Evolutionary conservation across 1,140 invertebrate genomes (phyloP).

Genomic region (Zeugodacus cucurbitae): DNA sequence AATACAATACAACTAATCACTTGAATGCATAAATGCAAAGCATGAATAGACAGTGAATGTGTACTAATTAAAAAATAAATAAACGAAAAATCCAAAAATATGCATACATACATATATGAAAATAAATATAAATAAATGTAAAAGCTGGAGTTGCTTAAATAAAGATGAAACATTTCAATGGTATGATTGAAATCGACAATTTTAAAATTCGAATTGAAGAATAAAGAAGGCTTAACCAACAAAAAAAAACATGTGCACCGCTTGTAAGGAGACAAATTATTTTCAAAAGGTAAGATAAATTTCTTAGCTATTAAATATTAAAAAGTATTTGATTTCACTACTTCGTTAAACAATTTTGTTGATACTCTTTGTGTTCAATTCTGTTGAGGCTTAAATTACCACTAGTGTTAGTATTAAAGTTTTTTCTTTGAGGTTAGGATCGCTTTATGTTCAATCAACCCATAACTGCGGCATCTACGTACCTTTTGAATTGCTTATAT

Average conservation of each 20-base stretch:
- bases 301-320: too few species aligned
- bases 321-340: too few species aligned
- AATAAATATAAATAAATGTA: slow-evolving; percentile 49
- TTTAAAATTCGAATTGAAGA: slow-evolving; percentile 52
- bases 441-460: too few species aligned
- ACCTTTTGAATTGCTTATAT: too few species aligned
- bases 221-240: slow-evolving; percentile 65
- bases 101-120: slow-evolving; percentile 46
- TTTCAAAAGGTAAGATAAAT: not conserved
- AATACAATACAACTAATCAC: slow-evolving; percentile 3
- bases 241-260: slow-evolving; percentile 45
- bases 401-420: too few species aligned
- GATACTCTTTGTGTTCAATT: too few species aligned
- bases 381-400: too few species aligned
- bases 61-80: slow-evolving; percentile 32
- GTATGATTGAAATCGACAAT: slow-evolving; percentile 47
- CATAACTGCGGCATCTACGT: too few species aligned
- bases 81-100: slow-evolving; percentile 48
- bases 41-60: slow-evolving; percentile 38
- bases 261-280: not conserved
- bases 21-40: slow-evolving; percentile 37
- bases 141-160: slow-evolving; percentile 60
- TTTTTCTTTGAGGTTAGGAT: too few species aligned
- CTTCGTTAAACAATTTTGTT: too few species aligned
- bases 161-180: slow-evolving; percentile 56